A percentile compares a stretch with the other conserved stretches of the same genome.
These are phyloP conservation scores for Ataeniobius toweri DNA, from an alignment of 2,797 vertebrate species.

Conservation along the genomic window DNA sequence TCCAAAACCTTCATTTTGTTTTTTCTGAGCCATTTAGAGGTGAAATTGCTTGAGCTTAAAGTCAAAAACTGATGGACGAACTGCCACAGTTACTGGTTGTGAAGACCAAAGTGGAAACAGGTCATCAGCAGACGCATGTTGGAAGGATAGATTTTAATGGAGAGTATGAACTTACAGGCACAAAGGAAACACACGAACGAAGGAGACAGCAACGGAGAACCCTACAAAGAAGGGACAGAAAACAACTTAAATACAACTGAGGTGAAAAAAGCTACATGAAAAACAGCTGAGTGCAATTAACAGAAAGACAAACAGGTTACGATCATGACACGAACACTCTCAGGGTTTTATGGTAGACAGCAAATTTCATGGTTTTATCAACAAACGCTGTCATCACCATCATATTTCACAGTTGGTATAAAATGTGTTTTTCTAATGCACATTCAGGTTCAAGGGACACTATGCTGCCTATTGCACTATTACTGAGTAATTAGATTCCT, in stretches of 20 bases:
- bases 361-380: background rate
- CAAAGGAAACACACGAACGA: no score
- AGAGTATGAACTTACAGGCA: no score
- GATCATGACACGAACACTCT: background rate
- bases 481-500: background rate
- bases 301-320: no score
- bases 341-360: background rate
- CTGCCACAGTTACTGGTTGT: no score
- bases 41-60: background rate
- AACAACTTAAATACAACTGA: no score
- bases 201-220: no score
- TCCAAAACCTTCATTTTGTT: background rate
- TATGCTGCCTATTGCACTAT: background rate
- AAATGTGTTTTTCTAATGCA: background rate
- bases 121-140: no score
- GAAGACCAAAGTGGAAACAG: no score
- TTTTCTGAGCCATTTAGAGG: background rate
- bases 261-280: no score
- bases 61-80: background rate
- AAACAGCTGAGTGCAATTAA: no score
- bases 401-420: background rate
- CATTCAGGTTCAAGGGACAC: background rate
- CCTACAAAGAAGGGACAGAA: no score
- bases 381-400: background rate
- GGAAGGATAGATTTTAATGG: no score